phyloP scores from a whole-genome alignment of 1,140 invertebrate genomes.

The Drosophila orena region DNA sequence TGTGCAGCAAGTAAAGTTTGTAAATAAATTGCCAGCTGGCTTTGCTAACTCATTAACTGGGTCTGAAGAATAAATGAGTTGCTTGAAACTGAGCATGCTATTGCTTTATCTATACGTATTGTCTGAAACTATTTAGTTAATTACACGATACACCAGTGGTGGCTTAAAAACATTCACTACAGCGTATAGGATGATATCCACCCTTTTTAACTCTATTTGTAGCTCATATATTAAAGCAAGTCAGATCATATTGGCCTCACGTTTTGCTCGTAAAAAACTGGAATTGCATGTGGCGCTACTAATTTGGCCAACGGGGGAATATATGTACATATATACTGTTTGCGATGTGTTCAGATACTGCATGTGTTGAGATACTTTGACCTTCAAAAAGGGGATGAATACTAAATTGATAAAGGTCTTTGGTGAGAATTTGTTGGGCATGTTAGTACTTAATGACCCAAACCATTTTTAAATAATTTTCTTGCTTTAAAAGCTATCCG shows the following conservation, averaged over 20 bases:
- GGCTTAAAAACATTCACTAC: background rate
- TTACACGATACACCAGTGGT: too few species aligned
- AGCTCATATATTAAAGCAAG: constrained; percentile 28
- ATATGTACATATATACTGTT: background rate
- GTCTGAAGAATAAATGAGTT: constrained; percentile 29
- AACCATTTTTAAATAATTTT: background rate
- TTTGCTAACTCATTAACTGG: constrained; percentile 37
- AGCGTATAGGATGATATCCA: background rate
- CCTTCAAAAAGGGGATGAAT: constrained; percentile 22
- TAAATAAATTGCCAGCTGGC: constrained; percentile 32
- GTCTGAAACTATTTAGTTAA: too few species aligned
- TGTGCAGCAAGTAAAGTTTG: constrained; percentile 27
- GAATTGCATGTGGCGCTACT: constrained; percentile 49
- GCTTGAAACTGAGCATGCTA: background rate
- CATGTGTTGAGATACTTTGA: constrained; percentile 6
- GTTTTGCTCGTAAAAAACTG: constrained; percentile 48
- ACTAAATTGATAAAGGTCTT: constrained; percentile 6
- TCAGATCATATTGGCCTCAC: constrained; percentile 40
- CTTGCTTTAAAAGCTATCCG: too few species aligned
- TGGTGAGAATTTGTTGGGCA: constrained; percentile 6
- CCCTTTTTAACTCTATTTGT: constrained; percentile 1
- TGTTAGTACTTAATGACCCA: background rate
- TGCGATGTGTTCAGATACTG: background rate
- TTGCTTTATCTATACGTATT: too few species aligned
- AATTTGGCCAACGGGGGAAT: constrained; percentile 30